A percentile compares a stretch with the other conserved stretches of the same genome.
Evolutionary conservation across 2,113 vertebrate species (phyloP).

Genomic region (Takifugu bimaculatus): DNA sequence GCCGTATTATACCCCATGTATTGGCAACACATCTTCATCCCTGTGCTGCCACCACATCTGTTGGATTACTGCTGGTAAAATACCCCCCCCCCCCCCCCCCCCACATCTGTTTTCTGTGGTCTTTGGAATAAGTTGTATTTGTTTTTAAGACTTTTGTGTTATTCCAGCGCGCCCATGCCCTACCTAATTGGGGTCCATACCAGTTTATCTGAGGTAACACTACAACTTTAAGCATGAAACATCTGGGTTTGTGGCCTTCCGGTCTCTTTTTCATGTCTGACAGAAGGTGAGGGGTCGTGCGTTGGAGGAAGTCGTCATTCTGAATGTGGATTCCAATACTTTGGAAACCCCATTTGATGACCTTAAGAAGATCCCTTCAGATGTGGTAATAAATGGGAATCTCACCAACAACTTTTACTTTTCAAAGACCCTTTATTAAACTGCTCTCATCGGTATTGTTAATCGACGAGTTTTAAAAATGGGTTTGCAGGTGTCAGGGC

Average conservation of each 20-base stretch:
- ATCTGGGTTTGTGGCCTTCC: neutral
- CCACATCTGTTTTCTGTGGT: neutral
- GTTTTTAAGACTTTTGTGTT: constrained; percentile 2
- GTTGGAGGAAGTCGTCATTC: constrained; percentile 85
- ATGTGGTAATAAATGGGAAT: constrained; percentile 75
- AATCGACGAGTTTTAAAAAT: neutral
- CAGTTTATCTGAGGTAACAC: constrained; percentile 82
- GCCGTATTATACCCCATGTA: constrained; percentile 84
- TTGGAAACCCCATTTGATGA: constrained; percentile 84
- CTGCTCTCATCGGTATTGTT: neutral
- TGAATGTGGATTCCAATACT: constrained; percentile 86
- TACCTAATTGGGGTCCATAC: constrained; percentile 87
- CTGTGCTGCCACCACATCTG: constrained; percentile 84
- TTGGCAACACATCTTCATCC: constrained; percentile 93
- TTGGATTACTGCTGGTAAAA: constrained; percentile 89
- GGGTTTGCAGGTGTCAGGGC: constrained; percentile 71
- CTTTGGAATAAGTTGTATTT: neutral
- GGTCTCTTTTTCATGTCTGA: constrained; percentile 17
- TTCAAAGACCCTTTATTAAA: neutral
- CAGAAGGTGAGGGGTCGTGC: constrained; percentile 78
- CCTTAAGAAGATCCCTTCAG: constrained; percentile 79
- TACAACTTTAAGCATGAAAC: neutral
- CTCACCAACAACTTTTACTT: neutral
- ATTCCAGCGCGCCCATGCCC: constrained; percentile 86
- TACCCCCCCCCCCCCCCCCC: neutral